Evolutionary conservation across 2,113 vertebrate genomes (phyloP), one percentile per base, ranked within the genome.

Genomic region (Pitta sordida): DNA sequence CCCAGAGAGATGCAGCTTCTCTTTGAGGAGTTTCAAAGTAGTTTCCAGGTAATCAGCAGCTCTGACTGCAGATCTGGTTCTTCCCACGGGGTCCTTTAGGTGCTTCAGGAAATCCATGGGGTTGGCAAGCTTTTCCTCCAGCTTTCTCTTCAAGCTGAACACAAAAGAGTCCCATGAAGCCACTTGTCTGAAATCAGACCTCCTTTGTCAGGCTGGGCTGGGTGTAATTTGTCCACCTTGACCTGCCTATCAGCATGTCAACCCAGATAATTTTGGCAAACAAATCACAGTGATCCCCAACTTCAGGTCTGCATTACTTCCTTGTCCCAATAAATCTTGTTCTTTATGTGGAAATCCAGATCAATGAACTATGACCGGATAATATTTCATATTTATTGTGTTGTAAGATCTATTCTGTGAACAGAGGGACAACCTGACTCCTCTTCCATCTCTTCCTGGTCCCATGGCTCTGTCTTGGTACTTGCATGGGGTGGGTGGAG

Each of bases 21-120:
- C 71, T 71, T 32, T 63, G 39, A 95, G 95, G 21, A 95, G 70
- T 55, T 71, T 79, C 90, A 94, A 79, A 75, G 90, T 84, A 13
- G 56, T 93, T 85, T 94, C 92, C 65, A 95, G 55, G n/a, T 95
- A 96, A 75, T 95, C 94, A 0, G 92, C 95, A 51, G 70, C 90
- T 26, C 82, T 69, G 26, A 79, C 67, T 67, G 92, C 85, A 90
- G 74, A 93, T 59, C 92, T 93, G 65, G 88, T 95, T 79, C 48
- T 91, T 90, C 94, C 95, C 37, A 27, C 23, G 2, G 90, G 94
- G 6, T 96, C 94, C 62, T 95, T 95, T 9, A 96, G 71, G 58
- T 95, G 82, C 48, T 90, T 96, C 90, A 95, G 74, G 39, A 96
- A 95, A 79, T 95, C 94, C 85, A 91, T 26, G 0, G 85, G 78